phyloP scores from a whole-genome alignment of 2,888 invertebrate genomes.

The Apoderus coryli region DNA sequence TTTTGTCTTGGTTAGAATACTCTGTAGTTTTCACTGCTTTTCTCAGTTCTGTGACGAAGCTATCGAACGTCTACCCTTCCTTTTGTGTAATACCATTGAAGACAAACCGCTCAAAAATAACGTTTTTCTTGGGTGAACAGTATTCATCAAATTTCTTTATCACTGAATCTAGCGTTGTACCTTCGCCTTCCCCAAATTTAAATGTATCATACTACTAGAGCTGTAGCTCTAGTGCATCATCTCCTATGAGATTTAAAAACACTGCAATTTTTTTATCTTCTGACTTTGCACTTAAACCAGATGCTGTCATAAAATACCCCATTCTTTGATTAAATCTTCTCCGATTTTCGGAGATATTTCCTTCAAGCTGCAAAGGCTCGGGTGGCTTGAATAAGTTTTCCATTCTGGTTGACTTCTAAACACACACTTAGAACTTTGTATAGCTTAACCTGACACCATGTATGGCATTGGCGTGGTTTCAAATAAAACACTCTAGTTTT shows the following conservation, averaged over 20 bases:
- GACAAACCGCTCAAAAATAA: slow-evolving; percentile 16
- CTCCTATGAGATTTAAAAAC: slow-evolving; percentile 15
- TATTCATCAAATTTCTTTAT: slow-evolving; percentile 11
- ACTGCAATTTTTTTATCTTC: slow-evolving; percentile 14
- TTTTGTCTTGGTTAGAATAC: slow-evolving; percentile 16
- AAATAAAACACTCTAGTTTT: too few species aligned
- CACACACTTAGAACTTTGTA: slow-evolving; percentile 5
- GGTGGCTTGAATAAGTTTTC: slow-evolving; percentile 13
- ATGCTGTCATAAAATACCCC: slow-evolving; percentile 13
- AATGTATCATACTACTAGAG: slow-evolving; percentile 14
- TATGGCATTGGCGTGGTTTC: too few species aligned
- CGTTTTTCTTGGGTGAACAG: slow-evolving; percentile 14
- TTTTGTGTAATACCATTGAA: slow-evolving; percentile 17
- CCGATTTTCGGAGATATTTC: slow-evolving; percentile 14
- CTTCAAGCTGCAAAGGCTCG: slow-evolving; percentile 10
- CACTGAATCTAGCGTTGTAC: slow-evolving; percentile 6
- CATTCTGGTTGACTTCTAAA: slow-evolving; percentile 8
- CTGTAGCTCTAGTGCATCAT: slow-evolving; percentile 17
- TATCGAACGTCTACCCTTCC: slow-evolving; percentile 19
- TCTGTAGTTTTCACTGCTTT: slow-evolving; percentile 18
- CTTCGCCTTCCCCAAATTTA: slow-evolving; percentile 5
- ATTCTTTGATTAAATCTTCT: slow-evolving; percentile 13
- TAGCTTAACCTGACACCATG: slow-evolving; percentile 5
- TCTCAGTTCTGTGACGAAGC: slow-evolving; percentile 19
- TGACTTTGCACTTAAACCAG: slow-evolving; percentile 5